Evolutionary conservation across 2,888 invertebrate genomes (phyloP).

Genomic region (Clivina fossor): DNA sequence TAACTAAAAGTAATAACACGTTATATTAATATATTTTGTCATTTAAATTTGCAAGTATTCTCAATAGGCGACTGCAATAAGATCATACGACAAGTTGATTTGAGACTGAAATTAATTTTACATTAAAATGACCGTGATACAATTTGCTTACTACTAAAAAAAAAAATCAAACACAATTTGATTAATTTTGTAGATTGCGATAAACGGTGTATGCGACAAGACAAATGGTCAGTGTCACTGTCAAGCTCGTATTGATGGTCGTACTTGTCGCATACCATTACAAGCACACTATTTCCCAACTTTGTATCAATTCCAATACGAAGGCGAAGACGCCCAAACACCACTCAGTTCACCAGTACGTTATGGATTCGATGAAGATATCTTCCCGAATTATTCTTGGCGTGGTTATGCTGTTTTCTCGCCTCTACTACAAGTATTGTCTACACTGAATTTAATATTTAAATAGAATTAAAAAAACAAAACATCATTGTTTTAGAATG

Average conservation of each 20-base stretch:
- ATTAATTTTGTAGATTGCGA: too few species aligned
- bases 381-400: conserved; percentile 93
- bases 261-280: conserved; percentile 84
- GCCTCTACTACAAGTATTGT: conserved; percentile 61
- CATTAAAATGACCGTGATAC: too few species aligned
- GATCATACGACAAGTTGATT: too few species aligned
- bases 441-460: neutral
- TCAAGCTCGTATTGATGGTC: conserved; percentile 85
- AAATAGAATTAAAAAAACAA: conserved; percentile 7
- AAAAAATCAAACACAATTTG: too few species aligned
- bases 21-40: too few species aligned
- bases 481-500: conserved; percentile 70
- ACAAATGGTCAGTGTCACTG: conserved; percentile 87
- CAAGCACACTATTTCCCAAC: conserved; percentile 94
- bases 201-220: conserved; percentile 86
- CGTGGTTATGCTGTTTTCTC: conserved; percentile 96
- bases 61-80: too few species aligned
- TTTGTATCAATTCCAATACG: conserved; percentile 89
- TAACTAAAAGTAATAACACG: too few species aligned
- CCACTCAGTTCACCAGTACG: conserved; percentile 71
- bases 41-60: too few species aligned
- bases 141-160: too few species aligned
- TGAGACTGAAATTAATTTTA: too few species aligned
- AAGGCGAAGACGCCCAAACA: conserved; percentile 83
- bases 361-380: conserved; percentile 74